A percentile compares a stretch with the other conserved stretches of the same genome.
phyloP scores from a whole-genome alignment of 2,888 invertebrate species.

The Apeira syringaria region DNA sequence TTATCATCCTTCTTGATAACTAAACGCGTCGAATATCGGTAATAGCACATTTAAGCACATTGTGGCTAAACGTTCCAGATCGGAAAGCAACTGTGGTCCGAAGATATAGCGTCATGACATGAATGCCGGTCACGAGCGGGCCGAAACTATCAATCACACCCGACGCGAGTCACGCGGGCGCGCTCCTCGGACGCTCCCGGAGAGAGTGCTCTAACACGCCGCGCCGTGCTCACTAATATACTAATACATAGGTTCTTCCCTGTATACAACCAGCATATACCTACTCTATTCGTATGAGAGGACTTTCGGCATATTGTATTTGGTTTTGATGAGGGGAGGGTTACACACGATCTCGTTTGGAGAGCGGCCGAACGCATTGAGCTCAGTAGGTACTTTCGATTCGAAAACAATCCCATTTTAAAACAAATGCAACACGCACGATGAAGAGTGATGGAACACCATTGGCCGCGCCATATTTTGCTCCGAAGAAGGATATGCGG shows the following conservation, averaged over 20 bases:
- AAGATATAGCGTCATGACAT: constrained; percentile 43
- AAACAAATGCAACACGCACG: too few species aligned
- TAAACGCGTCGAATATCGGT: too few species aligned
- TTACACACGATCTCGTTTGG: constrained; percentile 19
- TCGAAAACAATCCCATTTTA: constrained; percentile 16
- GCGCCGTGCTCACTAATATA: constrained; percentile 6
- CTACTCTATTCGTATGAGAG: constrained; percentile 9
- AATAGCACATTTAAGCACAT: too few species aligned
- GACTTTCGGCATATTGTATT: constrained; percentile 23
- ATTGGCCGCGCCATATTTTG: too few species aligned
- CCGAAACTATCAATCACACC: constrained; percentile 47
- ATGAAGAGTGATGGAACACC: too few species aligned
- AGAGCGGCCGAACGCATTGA: background rate
- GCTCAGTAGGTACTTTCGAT: constrained; percentile 11
- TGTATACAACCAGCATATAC: constrained; percentile 3
- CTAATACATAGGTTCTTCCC: constrained; percentile 9
- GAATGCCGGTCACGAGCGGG: constrained; percentile 47
- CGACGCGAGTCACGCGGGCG: constrained; percentile 29
- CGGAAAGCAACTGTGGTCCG: constrained; percentile 19
- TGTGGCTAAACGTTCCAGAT: too few species aligned
- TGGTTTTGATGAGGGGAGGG: constrained; percentile 26
- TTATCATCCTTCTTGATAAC: too few species aligned
- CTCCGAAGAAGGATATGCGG: too few species aligned
- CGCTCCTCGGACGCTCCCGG: constrained; percentile 40
- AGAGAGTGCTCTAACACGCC: constrained; percentile 32